Base-by-base conservation (phyloP, 2,113 vertebrate species). In the Rhineura floridana region DNA sequence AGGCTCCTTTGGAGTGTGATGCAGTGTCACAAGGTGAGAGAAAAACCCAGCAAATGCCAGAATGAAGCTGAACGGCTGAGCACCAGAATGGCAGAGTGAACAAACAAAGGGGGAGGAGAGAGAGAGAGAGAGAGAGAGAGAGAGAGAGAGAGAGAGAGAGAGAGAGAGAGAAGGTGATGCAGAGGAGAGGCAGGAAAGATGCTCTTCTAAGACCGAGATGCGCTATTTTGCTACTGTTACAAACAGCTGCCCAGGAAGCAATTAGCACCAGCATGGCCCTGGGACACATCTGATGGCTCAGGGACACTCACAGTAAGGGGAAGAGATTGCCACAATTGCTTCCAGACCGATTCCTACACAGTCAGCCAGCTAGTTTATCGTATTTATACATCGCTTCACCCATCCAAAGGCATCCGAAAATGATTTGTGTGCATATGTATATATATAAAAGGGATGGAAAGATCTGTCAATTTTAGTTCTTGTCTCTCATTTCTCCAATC, bases 181-280 rank as follows among this genome's bases (percentile, higher is more conserved):
- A 78, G 75, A 33, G 62, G 70, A 50, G 39, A 63, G 11, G n/a
- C 33, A 36, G 48, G 70, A 67, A 59, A 21, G 13, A 55, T 69
- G 63, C 39, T 85, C 73, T 91, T 42, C 5, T 50, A 63, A 59
- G 84, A 85, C 70, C 75, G 4, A 84, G 48, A 63, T 44, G 42
- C 73, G 62, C 89, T 85, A 13, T 44, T 36, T 11, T 12, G 52
- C 44, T 5, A 36, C 55, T n/a, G 21, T 88, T 36, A 52, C 48
- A 1, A 3, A 0, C 15, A 0, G 0, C 0, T 17, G 13, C 3
- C 36, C 8, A 0, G 70, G 55, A n/a, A 63, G 62, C 19, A 36
- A 36, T 63, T 46, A 13, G 19, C 55, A 52, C 3, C 67, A 19
- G 82, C 46, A 80, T 5, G 23, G 76, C 77, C 77, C 87, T 0